Conservation (phyloP, 2,113 vertebrate species). For the Hippocampus zosterae region DNA sequence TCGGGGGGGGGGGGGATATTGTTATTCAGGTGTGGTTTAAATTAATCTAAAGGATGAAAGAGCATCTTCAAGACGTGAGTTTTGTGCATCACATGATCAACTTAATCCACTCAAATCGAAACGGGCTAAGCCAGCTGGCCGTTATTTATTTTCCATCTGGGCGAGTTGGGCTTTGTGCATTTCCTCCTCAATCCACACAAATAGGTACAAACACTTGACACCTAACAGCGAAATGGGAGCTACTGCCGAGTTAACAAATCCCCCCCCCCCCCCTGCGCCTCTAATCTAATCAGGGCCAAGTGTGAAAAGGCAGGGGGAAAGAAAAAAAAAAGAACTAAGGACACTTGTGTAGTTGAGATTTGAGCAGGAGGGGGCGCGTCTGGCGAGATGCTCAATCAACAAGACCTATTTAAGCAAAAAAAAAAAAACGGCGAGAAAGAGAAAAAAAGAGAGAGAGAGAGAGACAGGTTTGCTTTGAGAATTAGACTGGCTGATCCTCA, state of each 20-base stretch:
- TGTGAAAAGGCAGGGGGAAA: slow-evolving; percentile 52
- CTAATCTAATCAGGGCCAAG: slow-evolving; percentile 76
- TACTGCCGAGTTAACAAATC: slow-evolving; percentile 42
- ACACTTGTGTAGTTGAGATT: slow-evolving; percentile 69
- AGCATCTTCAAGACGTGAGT: slow-evolving; percentile 11
- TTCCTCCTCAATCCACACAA: slow-evolving; percentile 60
- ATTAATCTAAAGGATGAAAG: slow-evolving; percentile 48
- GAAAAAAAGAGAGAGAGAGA: neutral
- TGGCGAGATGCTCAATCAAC: slow-evolving; percentile 74
- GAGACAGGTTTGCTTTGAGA: slow-evolving; percentile 69
- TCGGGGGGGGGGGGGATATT: neutral
- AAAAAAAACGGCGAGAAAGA: neutral
- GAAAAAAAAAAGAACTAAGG: slow-evolving; percentile 60
- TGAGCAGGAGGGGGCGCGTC: slow-evolving; percentile 74
- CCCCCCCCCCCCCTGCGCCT: slow-evolving; percentile 33
- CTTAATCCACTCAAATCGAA: slow-evolving; percentile 59
- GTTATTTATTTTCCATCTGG: neutral
- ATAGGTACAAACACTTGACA: slow-evolving; percentile 58
- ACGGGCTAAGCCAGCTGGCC: slow-evolving; percentile 30
- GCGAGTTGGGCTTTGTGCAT: slow-evolving; percentile 47
- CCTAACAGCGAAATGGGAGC: slow-evolving; percentile 54
- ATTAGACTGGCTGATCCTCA: slow-evolving; percentile 70
- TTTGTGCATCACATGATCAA: slow-evolving; percentile 40
- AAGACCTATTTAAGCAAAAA: slow-evolving; percentile 32
- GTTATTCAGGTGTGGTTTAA: slow-evolving; percentile 41